Conservation (phyloP, 2,797 vertebrate genomes). For the Brotogeris chrysoptera region DNA sequence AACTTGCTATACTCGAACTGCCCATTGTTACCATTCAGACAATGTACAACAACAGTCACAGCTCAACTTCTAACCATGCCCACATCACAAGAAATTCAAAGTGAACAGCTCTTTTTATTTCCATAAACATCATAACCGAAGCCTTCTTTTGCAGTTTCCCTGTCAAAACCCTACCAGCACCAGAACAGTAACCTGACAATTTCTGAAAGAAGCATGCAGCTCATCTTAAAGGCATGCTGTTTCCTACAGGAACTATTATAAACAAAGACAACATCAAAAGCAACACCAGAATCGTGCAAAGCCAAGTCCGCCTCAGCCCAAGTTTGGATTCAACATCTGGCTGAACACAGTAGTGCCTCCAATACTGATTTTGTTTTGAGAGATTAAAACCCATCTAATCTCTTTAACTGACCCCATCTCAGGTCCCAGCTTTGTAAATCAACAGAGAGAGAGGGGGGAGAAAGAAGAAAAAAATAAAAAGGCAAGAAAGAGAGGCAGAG, state of each 20-base stretch:
- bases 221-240: slow-evolving; percentile 13
- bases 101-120: slow-evolving; percentile 63
- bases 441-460: background rate
- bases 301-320: slow-evolving; percentile 62
- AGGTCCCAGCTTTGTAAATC: slow-evolving; percentile 28
- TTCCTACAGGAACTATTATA: slow-evolving; percentile 7
- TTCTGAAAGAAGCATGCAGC: slow-evolving; percentile 30
- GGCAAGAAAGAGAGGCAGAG: background rate
- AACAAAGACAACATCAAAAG: slow-evolving; percentile 72
- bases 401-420: slow-evolving; percentile 8
- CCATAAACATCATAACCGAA: slow-evolving; percentile 30
- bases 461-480: background rate
- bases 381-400: slow-evolving; percentile 14
- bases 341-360: slow-evolving; percentile 13
- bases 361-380: background rate
- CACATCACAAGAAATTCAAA: slow-evolving; percentile 46
- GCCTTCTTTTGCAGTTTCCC: slow-evolving; percentile 45
- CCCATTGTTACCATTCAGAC: slow-evolving; percentile 51
- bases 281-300: slow-evolving; percentile 3
- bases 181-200: slow-evolving; percentile 49
- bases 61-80: slow-evolving; percentile 40
- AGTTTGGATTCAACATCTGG: slow-evolving; percentile 72
- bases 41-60: slow-evolving; percentile 26
- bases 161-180: slow-evolving; percentile 39
- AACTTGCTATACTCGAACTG: slow-evolving; percentile 70